Evolutionary conservation across 2,113 vertebrate genomes (phyloP).

Genomic region (Hyaena hyaena): DNA sequence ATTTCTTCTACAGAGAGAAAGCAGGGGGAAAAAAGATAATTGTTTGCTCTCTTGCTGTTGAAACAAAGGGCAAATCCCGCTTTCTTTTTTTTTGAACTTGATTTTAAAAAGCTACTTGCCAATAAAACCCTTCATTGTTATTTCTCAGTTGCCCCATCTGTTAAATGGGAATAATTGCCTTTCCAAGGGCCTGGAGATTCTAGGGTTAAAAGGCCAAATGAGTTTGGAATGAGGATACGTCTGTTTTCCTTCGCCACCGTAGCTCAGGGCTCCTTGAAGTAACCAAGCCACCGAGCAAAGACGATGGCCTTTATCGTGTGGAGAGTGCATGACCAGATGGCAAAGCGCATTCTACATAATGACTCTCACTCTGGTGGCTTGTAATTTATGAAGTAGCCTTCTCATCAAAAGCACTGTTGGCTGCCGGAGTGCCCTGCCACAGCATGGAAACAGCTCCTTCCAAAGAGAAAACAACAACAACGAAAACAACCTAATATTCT

Average conservation of each 20-base stretch:
- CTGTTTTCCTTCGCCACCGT: not conserved
- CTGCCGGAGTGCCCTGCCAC: not conserved
- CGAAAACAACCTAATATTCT: not conserved
- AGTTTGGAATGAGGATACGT: not conserved
- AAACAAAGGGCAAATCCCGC: not conserved
- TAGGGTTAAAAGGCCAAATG: not conserved
- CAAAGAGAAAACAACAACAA: not conserved
- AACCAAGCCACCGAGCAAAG: slow-evolving; percentile 55
- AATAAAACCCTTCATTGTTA: not conserved
- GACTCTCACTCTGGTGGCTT: slow-evolving; percentile 51
- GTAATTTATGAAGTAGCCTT: slow-evolving; percentile 76
- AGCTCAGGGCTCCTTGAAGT: slow-evolving; percentile 45
- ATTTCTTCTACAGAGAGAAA: not conserved
- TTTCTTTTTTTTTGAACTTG: not conserved
- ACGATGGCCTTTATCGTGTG: slow-evolving; percentile 63
- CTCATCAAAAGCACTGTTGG: not conserved
- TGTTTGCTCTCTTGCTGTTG: not conserved
- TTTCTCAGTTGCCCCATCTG: slow-evolving; percentile 19
- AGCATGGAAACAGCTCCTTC: slow-evolving; percentile 49
- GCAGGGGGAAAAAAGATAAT: too few relatives aligned
- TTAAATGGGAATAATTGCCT: not conserved
- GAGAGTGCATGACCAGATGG: slow-evolving; percentile 72
- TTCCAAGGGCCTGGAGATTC: not conserved
- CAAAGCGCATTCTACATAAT: slow-evolving; percentile 60
- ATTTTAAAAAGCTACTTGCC: not conserved